These are phyloP conservation scores for Pteropus rufus DNA, from an alignment of 2,797 vertebrate species.

Conservation along the genomic window DNA sequence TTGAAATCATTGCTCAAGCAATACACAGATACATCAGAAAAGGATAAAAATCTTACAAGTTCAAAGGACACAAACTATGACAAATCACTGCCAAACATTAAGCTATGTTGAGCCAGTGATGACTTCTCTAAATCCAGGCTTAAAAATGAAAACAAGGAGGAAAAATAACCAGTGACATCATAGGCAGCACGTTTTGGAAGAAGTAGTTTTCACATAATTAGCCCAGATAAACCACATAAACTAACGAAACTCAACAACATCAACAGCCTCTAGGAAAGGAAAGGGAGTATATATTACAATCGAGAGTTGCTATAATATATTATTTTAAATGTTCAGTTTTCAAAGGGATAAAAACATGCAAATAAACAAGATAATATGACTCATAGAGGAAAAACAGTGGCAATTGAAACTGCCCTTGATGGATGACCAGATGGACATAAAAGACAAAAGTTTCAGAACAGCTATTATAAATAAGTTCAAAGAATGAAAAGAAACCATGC, in stretches of 20 bases:
- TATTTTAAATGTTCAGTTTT: not conserved
- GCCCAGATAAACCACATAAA: not conserved
- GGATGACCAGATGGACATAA: not conserved
- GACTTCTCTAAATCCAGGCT: not conserved
- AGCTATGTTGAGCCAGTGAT: not conserved
- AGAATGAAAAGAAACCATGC: not conserved
- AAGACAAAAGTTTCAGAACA: not conserved
- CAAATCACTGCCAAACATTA: not conserved
- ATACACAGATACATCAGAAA: not conserved
- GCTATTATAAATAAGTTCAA: not conserved
- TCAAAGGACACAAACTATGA: not conserved
- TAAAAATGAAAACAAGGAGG: not conserved
- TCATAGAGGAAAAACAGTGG: not conserved
- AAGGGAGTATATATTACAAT: not conserved
- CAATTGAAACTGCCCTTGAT: not conserved
- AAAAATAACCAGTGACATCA: not conserved
- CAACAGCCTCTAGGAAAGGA: rapidly evolving
- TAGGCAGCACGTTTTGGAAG: not conserved
- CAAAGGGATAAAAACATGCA: not conserved
- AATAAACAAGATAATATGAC: not conserved
- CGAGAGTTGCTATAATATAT: not conserved
- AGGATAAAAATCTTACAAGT: not conserved
- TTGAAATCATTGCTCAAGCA: not conserved
- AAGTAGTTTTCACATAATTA: not conserved
- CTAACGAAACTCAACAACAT: not conserved